Base-by-base conservation (phyloP, 2,113 vertebrate species). In the Lipotes vexillifer region DNA sequence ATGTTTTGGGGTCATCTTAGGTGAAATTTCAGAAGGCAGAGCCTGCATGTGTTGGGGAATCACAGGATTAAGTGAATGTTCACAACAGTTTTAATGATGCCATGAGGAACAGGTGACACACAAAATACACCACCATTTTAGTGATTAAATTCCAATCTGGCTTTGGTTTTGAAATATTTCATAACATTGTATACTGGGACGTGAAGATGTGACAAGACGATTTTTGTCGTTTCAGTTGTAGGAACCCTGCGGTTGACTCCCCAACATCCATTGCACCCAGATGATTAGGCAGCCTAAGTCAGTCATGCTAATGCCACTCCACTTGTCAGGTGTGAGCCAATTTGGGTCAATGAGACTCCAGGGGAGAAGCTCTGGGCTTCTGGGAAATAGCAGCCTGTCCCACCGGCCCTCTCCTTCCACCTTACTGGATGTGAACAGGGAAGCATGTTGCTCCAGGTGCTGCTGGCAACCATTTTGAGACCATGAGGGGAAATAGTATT, bases 81-180 rank as follows among this genome's bases (percentile, higher is more conserved):
- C 41, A 33, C 66, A 46, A 65, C 8, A 13, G 52, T 49, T 93
- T 92, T 74, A 36, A 29, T 55, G 29, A 68, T 5, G 68, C n/a
- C 8, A 8, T 0, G 21, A 68, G 36, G 44, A 88, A 31, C 14
- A 55, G 41, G 55, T 17, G 44, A 83, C 29, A 17, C 15, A 9
- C 3, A 18, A 55, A 15, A 85, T 59, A 81, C 3, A 6, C 55
- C 6, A 15, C 4, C 21, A 2, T 55, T 49, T 77, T 63, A 57
- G 49, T 10, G 25, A 63, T 77, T 69, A 55, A 75, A 75, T 81
- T 95, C 21, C 65, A 71, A 7, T 69, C 63, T 94, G 74, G 41
- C 59, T 75, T 86, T 80, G 94, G 14, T 81, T 93, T 93, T 69
- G n/a, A 93, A 96, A 65, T 85, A 44, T 63, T 87, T 85, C 15